Evolutionary conservation across 2,797 vertebrate genomes (phyloP).

Genomic region (Alcedo quadribrachys): DNA sequence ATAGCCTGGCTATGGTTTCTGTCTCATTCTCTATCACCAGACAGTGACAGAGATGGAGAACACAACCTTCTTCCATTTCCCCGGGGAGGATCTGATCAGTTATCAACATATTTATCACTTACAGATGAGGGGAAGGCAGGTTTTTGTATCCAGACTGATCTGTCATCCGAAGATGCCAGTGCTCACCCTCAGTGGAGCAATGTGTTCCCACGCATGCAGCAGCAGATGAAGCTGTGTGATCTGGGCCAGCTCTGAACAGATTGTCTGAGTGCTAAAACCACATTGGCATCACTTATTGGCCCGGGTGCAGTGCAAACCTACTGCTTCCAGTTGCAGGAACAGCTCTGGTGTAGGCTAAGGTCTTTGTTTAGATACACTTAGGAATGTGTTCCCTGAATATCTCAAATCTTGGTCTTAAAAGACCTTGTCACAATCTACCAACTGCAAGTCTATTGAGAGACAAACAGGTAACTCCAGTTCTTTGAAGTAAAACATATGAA

Average conservation of each 20-base stretch:
- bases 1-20: not conserved
- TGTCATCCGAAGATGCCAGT: not conserved
- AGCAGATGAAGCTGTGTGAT: not conserved
- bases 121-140: not conserved
- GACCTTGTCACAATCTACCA: not conserved
- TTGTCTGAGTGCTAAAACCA: not conserved
- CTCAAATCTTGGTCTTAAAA: not conserved
- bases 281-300: not conserved
- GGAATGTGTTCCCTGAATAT: not conserved
- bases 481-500: not conserved
- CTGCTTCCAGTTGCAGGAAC: not conserved
- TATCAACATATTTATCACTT: not conserved
- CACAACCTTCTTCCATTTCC: not conserved
- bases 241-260: not conserved
- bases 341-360: not conserved
- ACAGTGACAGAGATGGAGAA: not conserved
- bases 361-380: not conserved
- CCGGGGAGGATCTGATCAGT: not conserved
- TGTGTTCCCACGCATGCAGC: not conserved
- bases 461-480: not conserved
- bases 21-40: not conserved
- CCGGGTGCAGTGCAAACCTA: not conserved
- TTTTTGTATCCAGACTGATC: not conserved
- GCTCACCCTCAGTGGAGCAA: not conserved
- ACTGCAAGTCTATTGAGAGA: not conserved